These are phyloP conservation scores for Verasper variegatus DNA, from an alignment of 2,113 vertebrate species.

Conservation along the genomic window DNA sequence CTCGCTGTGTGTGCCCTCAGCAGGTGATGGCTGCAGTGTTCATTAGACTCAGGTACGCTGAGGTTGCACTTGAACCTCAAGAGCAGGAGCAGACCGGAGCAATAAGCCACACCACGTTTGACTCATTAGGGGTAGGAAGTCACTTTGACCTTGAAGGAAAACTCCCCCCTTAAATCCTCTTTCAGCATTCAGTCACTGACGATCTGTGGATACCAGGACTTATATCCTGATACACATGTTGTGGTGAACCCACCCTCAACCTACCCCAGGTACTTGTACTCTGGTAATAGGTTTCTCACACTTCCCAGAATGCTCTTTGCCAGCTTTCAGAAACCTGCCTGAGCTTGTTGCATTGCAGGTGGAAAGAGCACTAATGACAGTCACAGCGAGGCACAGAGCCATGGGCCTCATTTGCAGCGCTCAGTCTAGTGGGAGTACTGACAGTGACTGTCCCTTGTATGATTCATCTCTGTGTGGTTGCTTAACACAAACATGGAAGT, in stretches of 20 bases:
- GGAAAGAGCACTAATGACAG: constrained; percentile 57
- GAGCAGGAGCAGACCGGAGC: constrained; percentile 32
- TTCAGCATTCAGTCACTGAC: constrained; percentile 16
- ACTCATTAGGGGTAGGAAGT: constrained; percentile 67
- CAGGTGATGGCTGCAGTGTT: constrained; percentile 57
- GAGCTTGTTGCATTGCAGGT: constrained; percentile 54
- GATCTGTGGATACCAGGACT: constrained; percentile 17
- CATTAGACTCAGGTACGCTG: constrained; percentile 58
- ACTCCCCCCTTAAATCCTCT: neutral
- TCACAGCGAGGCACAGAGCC: constrained; percentile 21
- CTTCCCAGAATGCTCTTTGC: constrained; percentile 52
- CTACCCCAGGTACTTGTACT: neutral
- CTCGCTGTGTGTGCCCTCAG: constrained; percentile 50
- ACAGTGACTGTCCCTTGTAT: neutral
- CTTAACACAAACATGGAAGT: neutral
- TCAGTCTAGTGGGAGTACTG: constrained; percentile 7
- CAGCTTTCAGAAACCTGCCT: constrained; percentile 50
- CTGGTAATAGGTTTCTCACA: constrained; percentile 37
- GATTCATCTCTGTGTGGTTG: neutral
- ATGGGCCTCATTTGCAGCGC: constrained; percentile 1
- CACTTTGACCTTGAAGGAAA: constrained; percentile 35
- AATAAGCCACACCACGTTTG: constrained; percentile 58
- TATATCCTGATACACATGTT: constrained; percentile 24
- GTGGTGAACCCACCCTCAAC: neutral
- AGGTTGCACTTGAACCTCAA: constrained; percentile 29